phyloP scores from a whole-genome alignment of 2,888 invertebrate genomes.

The Agrochola lychnidis region DNA sequence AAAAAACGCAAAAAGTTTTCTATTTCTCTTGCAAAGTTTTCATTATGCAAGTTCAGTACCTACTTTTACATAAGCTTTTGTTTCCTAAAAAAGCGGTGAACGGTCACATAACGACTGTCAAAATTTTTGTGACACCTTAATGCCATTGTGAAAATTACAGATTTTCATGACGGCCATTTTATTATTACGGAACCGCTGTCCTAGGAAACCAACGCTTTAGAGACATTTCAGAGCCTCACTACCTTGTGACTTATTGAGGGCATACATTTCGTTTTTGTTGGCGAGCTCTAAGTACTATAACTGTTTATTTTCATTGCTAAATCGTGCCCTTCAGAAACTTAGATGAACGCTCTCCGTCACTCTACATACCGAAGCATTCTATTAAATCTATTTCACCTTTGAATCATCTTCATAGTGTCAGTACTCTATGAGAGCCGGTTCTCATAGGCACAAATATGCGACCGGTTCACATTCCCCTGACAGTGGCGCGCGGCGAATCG shows the following conservation, averaged over 20 bases:
- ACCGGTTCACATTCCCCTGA: conserved; percentile 30
- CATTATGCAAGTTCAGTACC: neutral
- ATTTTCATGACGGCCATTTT: neutral
- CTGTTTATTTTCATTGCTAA: neutral
- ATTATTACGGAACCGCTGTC: neutral
- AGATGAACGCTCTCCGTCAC: too few species aligned
- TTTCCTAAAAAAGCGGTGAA: neutral
- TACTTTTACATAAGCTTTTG: neutral
- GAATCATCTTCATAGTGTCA: conserved; percentile 2
- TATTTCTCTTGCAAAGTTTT: neutral
- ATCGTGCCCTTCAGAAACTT: neutral
- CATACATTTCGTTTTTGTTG: neutral
- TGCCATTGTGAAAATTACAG: neutral
- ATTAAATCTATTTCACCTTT: conserved; percentile 4
- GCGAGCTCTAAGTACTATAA: neutral
- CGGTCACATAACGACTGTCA: neutral
- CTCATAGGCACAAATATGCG: conserved; percentile 60
- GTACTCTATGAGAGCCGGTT: conserved; percentile 47
- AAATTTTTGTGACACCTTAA: neutral
- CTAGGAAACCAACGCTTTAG: neutral
- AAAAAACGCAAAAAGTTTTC: neutral
- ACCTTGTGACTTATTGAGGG: neutral
- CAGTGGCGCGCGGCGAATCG: conserved; percentile 59
- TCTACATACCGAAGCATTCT: neutral
- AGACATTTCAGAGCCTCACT: neutral